phyloP scores from a whole-genome alignment of 2,888 invertebrate species.

The Zele albiditarsus region DNA sequence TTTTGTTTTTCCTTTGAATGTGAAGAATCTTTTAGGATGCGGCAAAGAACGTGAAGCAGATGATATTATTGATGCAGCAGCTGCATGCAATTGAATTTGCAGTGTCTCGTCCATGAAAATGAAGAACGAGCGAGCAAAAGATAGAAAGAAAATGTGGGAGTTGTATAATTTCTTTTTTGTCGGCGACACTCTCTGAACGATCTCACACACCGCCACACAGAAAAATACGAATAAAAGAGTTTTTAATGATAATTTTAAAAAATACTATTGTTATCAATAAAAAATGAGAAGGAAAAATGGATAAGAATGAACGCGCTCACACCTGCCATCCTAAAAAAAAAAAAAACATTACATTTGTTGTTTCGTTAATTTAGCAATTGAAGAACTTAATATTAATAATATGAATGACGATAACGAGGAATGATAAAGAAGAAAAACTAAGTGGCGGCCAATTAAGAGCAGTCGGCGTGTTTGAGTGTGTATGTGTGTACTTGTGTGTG shows the following conservation, averaged over 20 bases:
- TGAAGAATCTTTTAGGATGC: slow-evolving; percentile 63
- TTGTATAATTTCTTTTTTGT: slow-evolving; percentile 42
- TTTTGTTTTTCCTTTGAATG: slow-evolving; percentile 4
- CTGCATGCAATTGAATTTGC: slow-evolving; percentile 61
- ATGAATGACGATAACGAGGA: slow-evolving; percentile 25
- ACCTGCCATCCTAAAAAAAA: slow-evolving; percentile 64
- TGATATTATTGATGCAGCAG: slow-evolving; percentile 64
- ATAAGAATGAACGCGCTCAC: slow-evolving; percentile 56
- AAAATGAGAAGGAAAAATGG: slow-evolving; percentile 22
- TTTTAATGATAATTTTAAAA: slow-evolving; percentile 42
- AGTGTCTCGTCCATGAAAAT: slow-evolving; percentile 30
- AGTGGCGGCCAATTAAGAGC: not conserved
- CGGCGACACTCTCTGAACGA: slow-evolving; percentile 61
- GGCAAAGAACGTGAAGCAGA: slow-evolving; percentile 68
- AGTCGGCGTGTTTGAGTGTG: not conserved
- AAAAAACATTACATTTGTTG: slow-evolving; percentile 49
- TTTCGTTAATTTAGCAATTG: slow-evolving; percentile 18
- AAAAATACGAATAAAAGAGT: slow-evolving; percentile 49
- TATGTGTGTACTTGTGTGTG: not conserved
- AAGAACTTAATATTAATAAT: slow-evolving; percentile 31
- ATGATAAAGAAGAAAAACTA: not conserved
- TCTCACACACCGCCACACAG: slow-evolving; percentile 60
- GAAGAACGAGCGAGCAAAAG: not conserved
- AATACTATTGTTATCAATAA: slow-evolving; percentile 21
- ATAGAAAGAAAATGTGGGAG: not conserved